phyloP scores from a whole-genome alignment of 53 echinoderm and acorn worm genomes.

The Hippasteria phrygiana region DNA sequence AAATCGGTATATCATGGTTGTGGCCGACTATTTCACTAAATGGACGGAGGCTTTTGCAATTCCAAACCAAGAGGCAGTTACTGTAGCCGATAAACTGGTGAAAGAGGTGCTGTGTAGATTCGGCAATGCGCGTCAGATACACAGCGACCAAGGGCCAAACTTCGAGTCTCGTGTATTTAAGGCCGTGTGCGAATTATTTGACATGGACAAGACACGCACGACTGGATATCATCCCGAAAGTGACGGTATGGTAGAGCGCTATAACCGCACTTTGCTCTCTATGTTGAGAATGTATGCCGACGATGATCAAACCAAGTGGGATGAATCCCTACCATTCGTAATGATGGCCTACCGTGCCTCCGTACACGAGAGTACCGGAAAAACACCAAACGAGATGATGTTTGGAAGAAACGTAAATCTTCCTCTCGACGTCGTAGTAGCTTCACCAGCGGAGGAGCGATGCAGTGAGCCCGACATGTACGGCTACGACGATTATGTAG shows the following conservation, averaged over 20 bases:
- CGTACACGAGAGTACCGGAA: constrained; percentile 53
- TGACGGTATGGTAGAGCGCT: constrained; percentile 42
- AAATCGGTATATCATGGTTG: constrained; percentile 65
- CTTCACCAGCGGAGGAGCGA: too few species aligned
- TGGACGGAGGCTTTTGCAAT: too few species aligned
- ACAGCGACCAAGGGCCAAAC: constrained; percentile 63
- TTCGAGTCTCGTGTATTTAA: constrained; percentile 58
- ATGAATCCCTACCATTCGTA: constrained; percentile 42
- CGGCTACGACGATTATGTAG: too few species aligned
- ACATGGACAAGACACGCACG: constrained; percentile 62
- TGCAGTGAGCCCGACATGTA: too few species aligned
- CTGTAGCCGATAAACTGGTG: constrained; percentile 65
- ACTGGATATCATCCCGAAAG: constrained; percentile 60
- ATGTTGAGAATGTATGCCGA: constrained; percentile 62
- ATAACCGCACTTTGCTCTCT: constrained; percentile 51
- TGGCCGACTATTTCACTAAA: constrained; percentile 76
- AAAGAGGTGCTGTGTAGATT: constrained; percentile 68
- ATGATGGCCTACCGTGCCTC: constrained; percentile 63
- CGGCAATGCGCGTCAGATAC: constrained; percentile 71
- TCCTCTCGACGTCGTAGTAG: constrained; percentile 43
- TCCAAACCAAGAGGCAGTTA: too few species aligned
- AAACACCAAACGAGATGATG: constrained; percentile 60
- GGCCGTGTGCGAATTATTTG: constrained; percentile 30
- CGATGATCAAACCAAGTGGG: constrained; percentile 55
- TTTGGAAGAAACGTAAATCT: constrained; percentile 61